Conservation (phyloP, 2,888 invertebrate species). For the Agonopterix arenella region DNA sequence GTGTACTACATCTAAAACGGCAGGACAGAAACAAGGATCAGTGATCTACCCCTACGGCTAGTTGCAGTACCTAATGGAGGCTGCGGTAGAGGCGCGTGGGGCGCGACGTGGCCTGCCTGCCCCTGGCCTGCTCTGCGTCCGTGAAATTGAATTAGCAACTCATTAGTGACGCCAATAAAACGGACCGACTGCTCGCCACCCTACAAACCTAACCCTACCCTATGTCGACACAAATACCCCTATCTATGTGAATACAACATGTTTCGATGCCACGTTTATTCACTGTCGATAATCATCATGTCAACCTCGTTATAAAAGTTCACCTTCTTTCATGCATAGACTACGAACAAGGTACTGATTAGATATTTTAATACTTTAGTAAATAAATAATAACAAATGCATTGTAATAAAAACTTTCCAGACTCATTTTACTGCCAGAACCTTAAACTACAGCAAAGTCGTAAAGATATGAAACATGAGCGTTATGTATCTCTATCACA, state of each 20-base stretch:
- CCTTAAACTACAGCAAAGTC: neutral
- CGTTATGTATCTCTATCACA: neutral
- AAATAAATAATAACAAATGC: too few species aligned
- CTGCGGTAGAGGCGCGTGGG: slow-evolving; percentile 9
- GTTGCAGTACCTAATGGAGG: neutral
- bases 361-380: too few species aligned
- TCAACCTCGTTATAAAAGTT: too few species aligned
- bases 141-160: slow-evolving; percentile 77
- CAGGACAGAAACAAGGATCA: too few species aligned
- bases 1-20: too few species aligned
- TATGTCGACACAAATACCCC: neutral
- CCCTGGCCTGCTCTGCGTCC: slow-evolving; percentile 41
- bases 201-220: slow-evolving; percentile 11
- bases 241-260: neutral
- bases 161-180: slow-evolving; percentile 76
- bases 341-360: too few species aligned
- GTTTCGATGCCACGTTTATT: neutral
- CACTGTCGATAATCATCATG: neutral
- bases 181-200: slow-evolving; percentile 43
- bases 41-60: neutral
- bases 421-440: slow-evolving; percentile 1
- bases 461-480: neutral
- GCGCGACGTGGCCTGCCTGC: slow-evolving; percentile 13
- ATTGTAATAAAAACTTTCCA: slow-evolving; percentile 5
- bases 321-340: too few species aligned